Conservation (phyloP, 2,888 invertebrate genomes). For the Cephus sareptanus region DNA sequence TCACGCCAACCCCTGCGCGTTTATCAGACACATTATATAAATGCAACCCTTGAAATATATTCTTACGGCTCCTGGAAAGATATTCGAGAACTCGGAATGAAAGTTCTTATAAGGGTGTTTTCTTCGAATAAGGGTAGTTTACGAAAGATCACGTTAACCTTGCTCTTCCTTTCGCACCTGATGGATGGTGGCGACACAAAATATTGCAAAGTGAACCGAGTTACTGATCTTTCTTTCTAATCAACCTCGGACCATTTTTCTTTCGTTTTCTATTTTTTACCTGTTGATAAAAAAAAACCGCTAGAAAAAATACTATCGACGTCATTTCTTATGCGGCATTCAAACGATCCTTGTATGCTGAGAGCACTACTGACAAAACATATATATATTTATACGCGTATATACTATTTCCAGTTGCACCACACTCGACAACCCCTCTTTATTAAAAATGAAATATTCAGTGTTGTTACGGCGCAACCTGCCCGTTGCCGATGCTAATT, state of each 20-base stretch:
- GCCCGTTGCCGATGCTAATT: slow-evolving; percentile 32
- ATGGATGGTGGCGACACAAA: not conserved
- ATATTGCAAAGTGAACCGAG: not conserved
- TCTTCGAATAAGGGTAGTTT: not conserved
- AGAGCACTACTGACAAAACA: too few species aligned
- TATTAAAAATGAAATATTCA: slow-evolving; percentile 19
- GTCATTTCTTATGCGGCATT: not conserved
- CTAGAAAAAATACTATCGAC: not conserved
- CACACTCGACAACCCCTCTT: not conserved
- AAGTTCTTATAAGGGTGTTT: not conserved
- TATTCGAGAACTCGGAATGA: not conserved
- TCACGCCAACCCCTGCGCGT: not conserved
- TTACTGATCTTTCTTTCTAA: not conserved
- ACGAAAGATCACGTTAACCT: not conserved
- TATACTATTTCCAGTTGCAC: not conserved
- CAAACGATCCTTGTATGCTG: not conserved
- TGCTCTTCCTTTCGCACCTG: not conserved
- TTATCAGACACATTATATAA: not conserved
- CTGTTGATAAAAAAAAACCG: not conserved
- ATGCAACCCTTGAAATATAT: not conserved
- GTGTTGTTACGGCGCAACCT: slow-evolving; percentile 21
- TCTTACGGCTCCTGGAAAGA: not conserved
- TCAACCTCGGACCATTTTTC: not conserved
- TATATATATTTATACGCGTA: too few species aligned
- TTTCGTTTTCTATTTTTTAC: not conserved